These are phyloP conservation scores for Holothuria leucospilota DNA, from an alignment of 53 echinoderm and acorn worm genomes.

Conservation along the genomic window DNA sequence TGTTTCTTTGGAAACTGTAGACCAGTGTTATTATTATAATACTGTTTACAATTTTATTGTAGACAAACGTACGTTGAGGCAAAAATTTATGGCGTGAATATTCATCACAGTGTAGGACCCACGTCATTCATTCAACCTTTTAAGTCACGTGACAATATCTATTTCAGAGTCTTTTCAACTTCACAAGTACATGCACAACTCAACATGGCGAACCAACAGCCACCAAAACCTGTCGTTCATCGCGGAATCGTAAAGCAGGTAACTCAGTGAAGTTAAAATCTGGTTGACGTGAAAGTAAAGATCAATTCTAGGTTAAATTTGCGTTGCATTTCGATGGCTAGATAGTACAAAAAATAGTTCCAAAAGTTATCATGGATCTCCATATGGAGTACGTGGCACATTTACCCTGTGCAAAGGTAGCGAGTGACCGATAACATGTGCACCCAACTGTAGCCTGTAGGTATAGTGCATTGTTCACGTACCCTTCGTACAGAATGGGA, in stretches of 20 bases:
- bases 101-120: neutral
- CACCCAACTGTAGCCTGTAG: no score
- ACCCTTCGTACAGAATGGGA: no score
- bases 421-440: no score
- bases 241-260: constrained; percentile 94
- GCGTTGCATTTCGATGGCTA: no score
- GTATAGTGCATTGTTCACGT: no score
- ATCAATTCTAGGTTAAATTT: no score
- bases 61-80: no score
- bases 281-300: no score
- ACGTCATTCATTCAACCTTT: constrained; percentile 35
- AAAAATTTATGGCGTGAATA: neutral
- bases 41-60: no score
- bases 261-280: neutral
- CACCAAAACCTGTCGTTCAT: constrained; percentile 68
- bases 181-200: neutral
- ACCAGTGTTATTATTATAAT: no score
- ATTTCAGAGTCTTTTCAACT: neutral
- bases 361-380: constrained; percentile 28
- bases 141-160: neutral
- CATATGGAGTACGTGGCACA: constrained; percentile 46
- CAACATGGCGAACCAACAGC: constrained; percentile 80
- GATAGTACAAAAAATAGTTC: neutral
- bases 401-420: neutral
- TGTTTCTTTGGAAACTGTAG: no score